phyloP scores from a whole-genome alignment of 2,888 invertebrate species.

The Nemotelus nigrinus region DNA sequence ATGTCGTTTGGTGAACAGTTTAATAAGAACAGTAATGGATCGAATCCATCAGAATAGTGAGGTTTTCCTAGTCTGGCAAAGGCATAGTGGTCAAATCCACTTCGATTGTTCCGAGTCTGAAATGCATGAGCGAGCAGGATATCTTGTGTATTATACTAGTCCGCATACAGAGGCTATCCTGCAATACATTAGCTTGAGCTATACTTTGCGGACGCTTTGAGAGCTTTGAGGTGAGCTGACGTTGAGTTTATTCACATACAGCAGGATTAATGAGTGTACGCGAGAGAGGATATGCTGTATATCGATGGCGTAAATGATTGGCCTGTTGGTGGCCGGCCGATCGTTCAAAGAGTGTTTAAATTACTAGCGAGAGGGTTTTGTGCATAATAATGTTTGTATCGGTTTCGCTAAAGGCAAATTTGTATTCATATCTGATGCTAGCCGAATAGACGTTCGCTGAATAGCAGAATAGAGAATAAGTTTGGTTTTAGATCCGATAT shows the following conservation, averaged over 20 bases:
- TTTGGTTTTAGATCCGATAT: no score
- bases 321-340: conserved; percentile 20
- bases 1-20: conserved; percentile 31
- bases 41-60: conserved; percentile 26
- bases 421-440: no score
- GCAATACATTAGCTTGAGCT: neutral
- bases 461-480: no score
- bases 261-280: conserved; percentile 1
- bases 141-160: neutral
- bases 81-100: conserved; percentile 2
- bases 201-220: conserved; percentile 6
- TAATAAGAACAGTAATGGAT: conserved; percentile 41
- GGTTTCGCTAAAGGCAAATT: no score
- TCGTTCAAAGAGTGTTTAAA: neutral
- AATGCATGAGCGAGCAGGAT: neutral
- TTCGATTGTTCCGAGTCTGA: conserved; percentile 2
- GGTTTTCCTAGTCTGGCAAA: neutral
- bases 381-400: no score
- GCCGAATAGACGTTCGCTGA: no score
- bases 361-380: neutral
- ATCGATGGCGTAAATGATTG: conserved; percentile 18
- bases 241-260: neutral
- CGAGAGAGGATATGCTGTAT: neutral
- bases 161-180: conserved; percentile 1
- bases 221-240: conserved; percentile 1